Base-by-base conservation (phyloP, 1,140 invertebrate genomes). In the Bemisia tabaci region DNA sequence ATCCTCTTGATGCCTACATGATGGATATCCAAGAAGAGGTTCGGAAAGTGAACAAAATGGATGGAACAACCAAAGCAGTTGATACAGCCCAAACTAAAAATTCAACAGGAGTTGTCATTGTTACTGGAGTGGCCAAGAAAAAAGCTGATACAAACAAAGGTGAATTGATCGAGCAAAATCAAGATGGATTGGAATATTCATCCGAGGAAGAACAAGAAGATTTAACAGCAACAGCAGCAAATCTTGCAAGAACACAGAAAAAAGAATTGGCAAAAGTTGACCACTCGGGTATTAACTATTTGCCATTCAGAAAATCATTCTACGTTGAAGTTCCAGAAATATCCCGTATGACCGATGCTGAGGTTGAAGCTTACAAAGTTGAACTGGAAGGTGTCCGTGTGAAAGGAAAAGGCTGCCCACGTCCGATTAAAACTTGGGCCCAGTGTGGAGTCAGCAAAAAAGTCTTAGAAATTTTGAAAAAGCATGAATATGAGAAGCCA, bases 361-460 rank as follows among this genome's bases (percentile, higher is more conserved):
- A 94, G 75, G 90, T 94, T 1, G 91, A 94, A 68, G 81, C 83
- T 0, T 94, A 95, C 72, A 87, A 92, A 72, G 83, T 85, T 74
- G 90, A 92, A 71, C 72, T 92, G n/a, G 91, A 93, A 79, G 90
- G 89, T 1, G 90, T 92, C 62, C 79, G 88, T 62, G 89, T 93
- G 0, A 91, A 91, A 77, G 90, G 89, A 65, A 88, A 87, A 72
- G 90, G 90, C 21, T 95, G 92, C 74, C 96, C 96, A 0, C 95
- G 94, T 74, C 95, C 96, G 0, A 94, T 98, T 21, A 94, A 87
- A 79, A 90, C 88, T 0, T 99, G 97, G 97, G 95, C 97, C 0
- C 97, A 99, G 72, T 97, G 94, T 77, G 97, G 97, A 33, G 92
- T 98, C 0, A 95, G 92, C 63, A 95, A 95, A 74, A 98, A 97